A percentile compares a stretch with the other conserved stretches of the same genome.
phyloP scores from a whole-genome alignment of 2,888 invertebrate species.

The Leptinotarsa tumamoca region DNA sequence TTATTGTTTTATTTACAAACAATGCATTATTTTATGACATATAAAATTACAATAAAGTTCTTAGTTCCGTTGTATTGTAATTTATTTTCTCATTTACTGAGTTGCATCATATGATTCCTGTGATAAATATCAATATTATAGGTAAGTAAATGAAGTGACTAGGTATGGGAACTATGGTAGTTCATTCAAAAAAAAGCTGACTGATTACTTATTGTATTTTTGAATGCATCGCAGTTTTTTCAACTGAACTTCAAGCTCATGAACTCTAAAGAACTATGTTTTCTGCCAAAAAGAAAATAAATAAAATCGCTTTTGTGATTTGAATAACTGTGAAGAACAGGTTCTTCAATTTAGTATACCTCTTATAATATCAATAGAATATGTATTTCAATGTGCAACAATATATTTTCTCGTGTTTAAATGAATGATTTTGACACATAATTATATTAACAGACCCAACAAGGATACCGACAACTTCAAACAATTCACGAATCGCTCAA shows the following conservation, averaged over 20 bases:
- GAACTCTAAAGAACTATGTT: background rate
- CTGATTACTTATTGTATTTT: slow-evolving; percentile 45
- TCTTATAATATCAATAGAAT: slow-evolving; percentile 20
- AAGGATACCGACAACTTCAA: background rate
- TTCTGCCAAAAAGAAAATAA: background rate
- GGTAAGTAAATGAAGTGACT: slow-evolving; percentile 36
- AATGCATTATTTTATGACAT: slow-evolving; percentile 54
- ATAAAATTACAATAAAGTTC: slow-evolving; percentile 59
- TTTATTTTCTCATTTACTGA: slow-evolving; percentile 40
- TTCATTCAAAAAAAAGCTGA: slow-evolving; percentile 31
- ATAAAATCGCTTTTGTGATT: too few species aligned
- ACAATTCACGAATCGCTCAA: background rate
- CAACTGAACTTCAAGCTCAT: background rate
- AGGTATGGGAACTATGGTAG: slow-evolving; percentile 30
- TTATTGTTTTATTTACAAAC: slow-evolving; percentile 58
- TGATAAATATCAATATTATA: slow-evolving; percentile 29
- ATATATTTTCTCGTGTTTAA: slow-evolving; percentile 8
- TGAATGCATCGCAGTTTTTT: background rate
- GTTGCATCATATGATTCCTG: slow-evolving; percentile 26
- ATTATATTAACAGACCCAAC: slow-evolving; percentile 8
- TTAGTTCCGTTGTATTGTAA: slow-evolving; percentile 50
- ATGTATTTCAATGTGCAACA: slow-evolving; percentile 29
- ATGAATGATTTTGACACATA: slow-evolving; percentile 45
- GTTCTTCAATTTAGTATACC: background rate
- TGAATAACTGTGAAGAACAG: background rate